These are phyloP conservation scores for Phaedon cochleariae DNA, from an alignment of 2,888 invertebrate species.

Conservation along the genomic window DNA sequence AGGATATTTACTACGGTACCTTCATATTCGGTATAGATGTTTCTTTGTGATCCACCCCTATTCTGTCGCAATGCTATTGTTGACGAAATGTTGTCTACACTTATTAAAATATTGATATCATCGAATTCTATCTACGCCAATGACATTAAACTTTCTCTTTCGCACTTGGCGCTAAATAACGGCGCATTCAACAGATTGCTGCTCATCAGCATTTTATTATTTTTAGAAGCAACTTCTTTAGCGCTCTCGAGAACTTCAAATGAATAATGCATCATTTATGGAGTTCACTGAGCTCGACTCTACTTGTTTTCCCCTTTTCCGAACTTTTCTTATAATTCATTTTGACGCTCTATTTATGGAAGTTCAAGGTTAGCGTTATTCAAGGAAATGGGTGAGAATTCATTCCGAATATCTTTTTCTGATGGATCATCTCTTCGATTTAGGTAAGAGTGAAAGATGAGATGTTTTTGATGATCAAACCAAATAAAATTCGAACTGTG, in stretches of 20 bases:
- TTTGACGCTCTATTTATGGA: slow-evolving; percentile 47
- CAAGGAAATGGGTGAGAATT: slow-evolving; percentile 12
- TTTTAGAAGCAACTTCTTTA: slow-evolving; percentile 58
- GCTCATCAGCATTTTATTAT: slow-evolving; percentile 63
- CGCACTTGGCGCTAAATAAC: slow-evolving; percentile 57
- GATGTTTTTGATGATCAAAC: too few species aligned
- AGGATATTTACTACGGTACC: too few species aligned
- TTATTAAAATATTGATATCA: too few species aligned
- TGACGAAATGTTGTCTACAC: too few species aligned
- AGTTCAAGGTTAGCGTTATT: slow-evolving; percentile 43
- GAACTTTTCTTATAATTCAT: slow-evolving; percentile 51
- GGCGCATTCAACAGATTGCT: slow-evolving; percentile 63
- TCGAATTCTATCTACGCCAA: not conserved
- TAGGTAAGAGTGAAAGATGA: too few species aligned
- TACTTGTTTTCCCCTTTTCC: slow-evolving; percentile 43
- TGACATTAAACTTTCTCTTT: slow-evolving; percentile 41
- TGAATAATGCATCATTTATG: slow-evolving; percentile 57
- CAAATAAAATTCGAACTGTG: too few species aligned
- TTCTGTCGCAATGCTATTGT: too few species aligned
- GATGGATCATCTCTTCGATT: slow-evolving; percentile 13
- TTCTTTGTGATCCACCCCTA: too few species aligned
- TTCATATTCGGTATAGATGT: too few species aligned
- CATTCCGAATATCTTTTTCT: slow-evolving; percentile 22
- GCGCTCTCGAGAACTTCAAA: slow-evolving; percentile 50
- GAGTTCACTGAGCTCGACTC: slow-evolving; percentile 49